phyloP scores from a whole-genome alignment of 2,113 vertebrate genomes.

The Zootoca vivipara region DNA sequence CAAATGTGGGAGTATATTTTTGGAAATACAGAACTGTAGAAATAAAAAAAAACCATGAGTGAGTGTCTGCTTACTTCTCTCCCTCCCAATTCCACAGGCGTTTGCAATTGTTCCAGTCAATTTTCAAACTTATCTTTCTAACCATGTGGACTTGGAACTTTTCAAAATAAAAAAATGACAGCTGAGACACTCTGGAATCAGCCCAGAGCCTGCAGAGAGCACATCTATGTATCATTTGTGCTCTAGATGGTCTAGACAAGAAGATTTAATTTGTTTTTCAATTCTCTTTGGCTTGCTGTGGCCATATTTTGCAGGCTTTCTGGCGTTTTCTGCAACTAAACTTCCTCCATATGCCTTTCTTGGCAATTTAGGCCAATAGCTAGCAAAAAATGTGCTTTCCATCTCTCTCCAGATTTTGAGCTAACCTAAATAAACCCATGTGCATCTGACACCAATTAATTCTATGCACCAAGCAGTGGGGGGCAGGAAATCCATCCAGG shows the following conservation, averaged over 20 bases:
- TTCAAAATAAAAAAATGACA: not conserved
- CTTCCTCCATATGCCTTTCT: constrained; percentile 19
- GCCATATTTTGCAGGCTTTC: not conserved
- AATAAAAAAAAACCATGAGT: not conserved
- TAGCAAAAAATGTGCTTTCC: not conserved
- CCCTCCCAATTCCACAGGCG: not conserved
- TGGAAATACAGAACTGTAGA: not conserved
- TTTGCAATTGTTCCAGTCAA: not conserved
- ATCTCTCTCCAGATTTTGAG: not conserved
- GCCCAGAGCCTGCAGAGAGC: not conserved
- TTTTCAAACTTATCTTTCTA: not conserved
- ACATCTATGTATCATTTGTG: not conserved
- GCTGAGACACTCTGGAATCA: not conserved
- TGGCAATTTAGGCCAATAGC: not conserved
- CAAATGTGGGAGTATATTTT: not conserved
- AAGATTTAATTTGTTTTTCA: constrained; percentile 20
- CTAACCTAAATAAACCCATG: not conserved
- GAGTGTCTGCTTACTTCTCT: not conserved
- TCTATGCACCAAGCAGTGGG: not conserved
- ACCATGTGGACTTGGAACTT: not conserved
- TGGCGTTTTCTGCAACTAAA: constrained; percentile 13
- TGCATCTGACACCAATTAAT: not conserved
- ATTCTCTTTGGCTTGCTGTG: not conserved
- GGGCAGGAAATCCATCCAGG: not conserved
- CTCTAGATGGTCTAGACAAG: constrained; percentile 11